phyloP scores from a whole-genome alignment of 35 echinoderm and acorn worm genomes.

The Apostichopus parvimensis region DNA sequence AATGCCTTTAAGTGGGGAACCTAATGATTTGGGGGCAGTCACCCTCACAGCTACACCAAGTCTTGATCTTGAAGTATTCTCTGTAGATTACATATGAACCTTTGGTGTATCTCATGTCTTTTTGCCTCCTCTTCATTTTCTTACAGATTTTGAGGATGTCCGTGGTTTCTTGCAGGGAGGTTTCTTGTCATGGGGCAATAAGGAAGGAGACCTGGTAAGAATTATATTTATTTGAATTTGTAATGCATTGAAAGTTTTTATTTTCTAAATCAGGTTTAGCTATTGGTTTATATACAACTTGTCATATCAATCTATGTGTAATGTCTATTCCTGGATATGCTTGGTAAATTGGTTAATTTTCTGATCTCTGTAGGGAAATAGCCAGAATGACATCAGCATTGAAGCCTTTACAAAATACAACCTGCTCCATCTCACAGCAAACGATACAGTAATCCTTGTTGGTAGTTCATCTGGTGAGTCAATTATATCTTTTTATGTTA shows the following conservation, averaged over 20 bases:
- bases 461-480: background rate
- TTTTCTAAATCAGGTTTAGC: too few relatives aligned
- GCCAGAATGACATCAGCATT: constrained; percentile 29
- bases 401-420: constrained; percentile 33
- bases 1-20: too few relatives aligned
- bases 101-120: background rate
- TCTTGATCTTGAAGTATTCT: too few relatives aligned
- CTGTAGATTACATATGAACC: too few relatives aligned
- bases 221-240: background rate
- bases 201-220: constrained; percentile 51
- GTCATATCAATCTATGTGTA: too few relatives aligned
- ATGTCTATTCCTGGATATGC: too few relatives aligned
- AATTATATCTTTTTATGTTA: background rate
- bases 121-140: background rate
- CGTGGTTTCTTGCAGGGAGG: constrained; percentile 67
- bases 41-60: too few relatives aligned
- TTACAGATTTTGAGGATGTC: constrained; percentile 67
- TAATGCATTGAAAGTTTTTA: too few relatives aligned
- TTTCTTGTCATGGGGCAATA: constrained; percentile 47
- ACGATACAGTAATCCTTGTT: constrained; percentile 56
- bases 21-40: too few relatives aligned
- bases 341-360: too few relatives aligned
- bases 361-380: too few relatives aligned
- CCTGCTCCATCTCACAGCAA: constrained; percentile 9
- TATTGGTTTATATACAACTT: too few relatives aligned